These are phyloP conservation scores for Cydia pomonella DNA, from an alignment of 1,140 invertebrate genomes.

Conservation along the genomic window DNA sequence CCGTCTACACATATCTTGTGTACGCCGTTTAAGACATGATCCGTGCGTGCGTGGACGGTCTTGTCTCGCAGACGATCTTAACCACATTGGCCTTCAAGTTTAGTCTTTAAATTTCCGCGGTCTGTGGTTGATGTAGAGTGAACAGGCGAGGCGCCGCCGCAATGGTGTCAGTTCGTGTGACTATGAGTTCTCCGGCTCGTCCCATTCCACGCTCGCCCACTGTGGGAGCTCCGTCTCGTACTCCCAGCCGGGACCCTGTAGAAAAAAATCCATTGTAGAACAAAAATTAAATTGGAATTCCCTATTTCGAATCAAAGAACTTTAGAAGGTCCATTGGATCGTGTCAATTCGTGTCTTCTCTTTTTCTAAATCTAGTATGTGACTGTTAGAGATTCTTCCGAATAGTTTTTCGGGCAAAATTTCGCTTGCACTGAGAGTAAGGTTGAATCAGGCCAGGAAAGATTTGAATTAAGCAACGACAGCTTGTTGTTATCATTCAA, in stretches of 20 bases:
- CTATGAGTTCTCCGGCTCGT: conserved; percentile 81
- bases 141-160: conserved; percentile 55
- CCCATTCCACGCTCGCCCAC: conserved; percentile 93
- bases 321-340: no score
- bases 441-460: no score
- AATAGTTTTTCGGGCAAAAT: no score
- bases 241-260: conserved; percentile 92
- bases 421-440: no score
- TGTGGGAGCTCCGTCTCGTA: conserved; percentile 93
- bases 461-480: no score
- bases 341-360: no score
- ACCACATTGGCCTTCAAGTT: neutral
- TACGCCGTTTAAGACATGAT: neutral
- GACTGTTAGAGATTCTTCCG: no score
- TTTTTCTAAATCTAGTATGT: no score
- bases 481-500: no score
- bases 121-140: conserved; percentile 44
- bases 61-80: neutral
- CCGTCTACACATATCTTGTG: neutral
- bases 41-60: neutral
- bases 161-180: conserved; percentile 58
- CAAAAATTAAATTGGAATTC: no score
- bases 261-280: conserved; percentile 28
- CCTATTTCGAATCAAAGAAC: no score
- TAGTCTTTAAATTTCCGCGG: conserved; percentile 27